These are phyloP conservation scores for Aelia acuminata DNA, from an alignment of 2,888 invertebrate species.

Conservation along the genomic window DNA sequence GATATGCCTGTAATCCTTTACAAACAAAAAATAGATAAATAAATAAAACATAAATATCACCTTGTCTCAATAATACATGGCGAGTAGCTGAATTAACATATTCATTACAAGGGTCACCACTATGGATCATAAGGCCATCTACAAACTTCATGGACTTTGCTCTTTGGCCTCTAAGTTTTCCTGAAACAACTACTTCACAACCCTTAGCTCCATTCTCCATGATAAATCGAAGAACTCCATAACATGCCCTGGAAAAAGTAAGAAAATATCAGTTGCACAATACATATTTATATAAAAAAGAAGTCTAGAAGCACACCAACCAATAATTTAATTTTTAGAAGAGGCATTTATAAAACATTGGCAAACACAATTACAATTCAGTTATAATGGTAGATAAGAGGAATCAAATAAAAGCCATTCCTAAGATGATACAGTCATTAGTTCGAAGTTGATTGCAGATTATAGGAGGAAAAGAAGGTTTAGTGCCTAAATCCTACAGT, in stretches of 20 bases:
- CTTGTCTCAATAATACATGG: conserved; percentile 96
- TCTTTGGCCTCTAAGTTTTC: conserved; percentile 98
- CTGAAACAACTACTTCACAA: conserved; percentile 98
- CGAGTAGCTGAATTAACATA: conserved; percentile 98
- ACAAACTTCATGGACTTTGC: conserved; percentile 99
- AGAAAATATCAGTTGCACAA: not conserved
- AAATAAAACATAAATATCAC: conserved; percentile 70
- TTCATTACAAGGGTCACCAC: conserved; percentile 98
- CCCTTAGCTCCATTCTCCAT: conserved; percentile 98
- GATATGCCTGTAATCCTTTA: too few relatives aligned
- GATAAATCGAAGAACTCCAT: conserved; percentile 98
- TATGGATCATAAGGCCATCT: conserved; percentile 99
- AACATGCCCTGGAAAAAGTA: conserved; percentile 83
- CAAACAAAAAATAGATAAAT: too few relatives aligned
- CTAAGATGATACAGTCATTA: too few relatives aligned
- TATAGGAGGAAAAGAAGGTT: too few relatives aligned
- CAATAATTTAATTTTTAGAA: not conserved
- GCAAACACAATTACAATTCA: too few relatives aligned
- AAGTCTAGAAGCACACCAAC: too few relatives aligned
- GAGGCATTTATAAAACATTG: not conserved
- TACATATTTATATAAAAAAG: too few relatives aligned
- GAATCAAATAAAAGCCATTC: too few relatives aligned
- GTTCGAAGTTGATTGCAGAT: too few relatives aligned
- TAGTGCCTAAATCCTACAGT: too few relatives aligned
- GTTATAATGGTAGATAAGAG: not conserved